Evolutionary conservation across 2,113 vertebrate genomes (phyloP), one percentile per base, ranked within the genome.

Genomic region (Odobenus rosmarus): DNA sequence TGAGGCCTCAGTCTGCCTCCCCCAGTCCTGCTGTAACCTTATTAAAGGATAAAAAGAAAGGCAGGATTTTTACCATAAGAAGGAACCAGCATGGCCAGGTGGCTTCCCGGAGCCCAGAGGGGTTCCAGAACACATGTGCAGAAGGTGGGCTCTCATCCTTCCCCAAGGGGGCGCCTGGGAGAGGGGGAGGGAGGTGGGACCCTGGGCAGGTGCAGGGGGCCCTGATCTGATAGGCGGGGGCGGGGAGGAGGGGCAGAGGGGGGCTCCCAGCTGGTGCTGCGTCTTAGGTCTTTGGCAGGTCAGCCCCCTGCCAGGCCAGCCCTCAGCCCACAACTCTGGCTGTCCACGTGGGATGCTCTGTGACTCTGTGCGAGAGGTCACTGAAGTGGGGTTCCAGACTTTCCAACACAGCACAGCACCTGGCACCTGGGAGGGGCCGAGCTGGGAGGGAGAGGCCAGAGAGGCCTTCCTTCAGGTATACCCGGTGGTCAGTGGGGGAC

Each of bases 41-140:
- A 92, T 95, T 93, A 98, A 96, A 97, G 94, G 93, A 64, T 85
- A 88, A 92, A 96, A 96, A 84, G 89, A 80, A 95, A 96, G 36
- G 92, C 92, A 96, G 80, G 81, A 39, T 92, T 97, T 96, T 95
- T 18, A 57, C 31, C 74, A 55, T 31, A 59, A 88, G n/a, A 87
- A 95, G 88, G 87, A 61, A 90, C 61, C 21, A 21, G 28, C 46
- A 46, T 1, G 83, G 14, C 42, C 19, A 88, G 49, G 61, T 3
- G 0, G 55, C 57, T 85, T 88, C 16, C 53, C 16, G 1, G 31
- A 36, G 11, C 80, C 8, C 11, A 46, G 28, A 53, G 77, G 61
- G 55, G 46, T 53, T 74, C 67, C 36, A 2, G 88, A 77, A 13
- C 79, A 11, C 1, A 5, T 4, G 46, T 39, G 26, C 15, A 28